phyloP scores from a whole-genome alignment of 30 jellyfish, hydroid and myxozoan species.

The Aurelia aurita complex sp. Pacific region DNA sequence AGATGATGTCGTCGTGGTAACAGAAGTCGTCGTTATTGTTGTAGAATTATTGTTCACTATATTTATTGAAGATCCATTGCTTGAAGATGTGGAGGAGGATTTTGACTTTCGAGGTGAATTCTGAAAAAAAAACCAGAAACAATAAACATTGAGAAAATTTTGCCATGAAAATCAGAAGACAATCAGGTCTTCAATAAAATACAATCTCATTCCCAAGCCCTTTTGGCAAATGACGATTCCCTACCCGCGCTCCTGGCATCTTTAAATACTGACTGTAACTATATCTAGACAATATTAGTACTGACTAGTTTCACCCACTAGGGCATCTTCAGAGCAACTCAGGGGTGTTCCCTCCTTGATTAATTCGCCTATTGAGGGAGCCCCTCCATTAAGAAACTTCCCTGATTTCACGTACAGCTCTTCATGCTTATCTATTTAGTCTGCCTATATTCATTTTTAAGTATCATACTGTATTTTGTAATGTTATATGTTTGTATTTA shows the following conservation, averaged over 20 bases:
- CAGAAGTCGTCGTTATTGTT: constrained; percentile 14
- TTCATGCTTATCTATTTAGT: no score
- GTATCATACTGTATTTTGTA: constrained; percentile 5
- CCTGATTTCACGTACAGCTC: background rate
- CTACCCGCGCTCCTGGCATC: no score
- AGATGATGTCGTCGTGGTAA: constrained; percentile 36
- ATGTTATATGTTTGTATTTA: background rate
- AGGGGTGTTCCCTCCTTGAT: constrained; percentile 30
- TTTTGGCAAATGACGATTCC: no score
- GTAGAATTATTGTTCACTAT: constrained; percentile 30
- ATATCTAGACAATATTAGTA: no score
- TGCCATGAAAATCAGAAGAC: background rate
- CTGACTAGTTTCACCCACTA: no score
- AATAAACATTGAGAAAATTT: background rate
- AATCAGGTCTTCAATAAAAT: no score
- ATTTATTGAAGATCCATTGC: constrained; percentile 35
- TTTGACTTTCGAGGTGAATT: constrained; percentile 65
- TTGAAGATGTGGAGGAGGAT: constrained; percentile 61
- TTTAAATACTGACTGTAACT: no score
- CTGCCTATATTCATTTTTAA: background rate
- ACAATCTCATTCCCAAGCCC: no score
- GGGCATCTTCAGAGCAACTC: no score
- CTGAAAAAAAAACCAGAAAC: constrained; percentile 1
- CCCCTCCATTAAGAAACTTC: constrained; percentile 24
- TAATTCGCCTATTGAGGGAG: constrained; percentile 16